Percentiles rank a stretch among this genome's conserved stretches.
These are phyloP conservation scores for Erithacus rubecula DNA, from an alignment of 2,797 vertebrate species.

Conservation along the genomic window DNA sequence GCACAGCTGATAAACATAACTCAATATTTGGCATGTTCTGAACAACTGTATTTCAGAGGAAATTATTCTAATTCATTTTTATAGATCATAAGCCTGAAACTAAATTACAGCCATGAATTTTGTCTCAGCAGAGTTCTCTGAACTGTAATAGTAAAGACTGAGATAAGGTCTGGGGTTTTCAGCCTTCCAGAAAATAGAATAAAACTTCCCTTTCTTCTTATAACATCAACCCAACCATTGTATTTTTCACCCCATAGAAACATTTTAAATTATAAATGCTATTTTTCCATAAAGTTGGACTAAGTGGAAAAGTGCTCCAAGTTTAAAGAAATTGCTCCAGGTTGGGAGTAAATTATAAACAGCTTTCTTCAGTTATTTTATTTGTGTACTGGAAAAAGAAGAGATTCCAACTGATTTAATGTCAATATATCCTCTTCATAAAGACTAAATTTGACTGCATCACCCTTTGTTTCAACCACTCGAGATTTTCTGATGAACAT, in stretches of 20 bases:
- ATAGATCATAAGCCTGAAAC: conserved; percentile 17
- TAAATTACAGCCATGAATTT: not conserved
- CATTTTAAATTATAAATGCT: not conserved
- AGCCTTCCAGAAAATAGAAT: not conserved
- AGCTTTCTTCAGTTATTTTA: not conserved
- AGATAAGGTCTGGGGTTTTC: not conserved
- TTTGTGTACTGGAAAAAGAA: not conserved
- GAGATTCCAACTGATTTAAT: not conserved
- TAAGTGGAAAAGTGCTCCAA: not conserved
- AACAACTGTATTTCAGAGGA: conserved; percentile 39
- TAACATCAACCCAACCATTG: not conserved
- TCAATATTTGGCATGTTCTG: conserved; percentile 37
- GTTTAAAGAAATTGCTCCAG: not conserved
- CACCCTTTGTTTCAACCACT: not conserved
- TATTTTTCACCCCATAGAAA: not conserved
- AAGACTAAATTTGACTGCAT: not conserved
- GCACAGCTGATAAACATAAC: conserved; percentile 30
- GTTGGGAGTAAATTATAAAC: not conserved
- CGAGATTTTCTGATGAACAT: not conserved
- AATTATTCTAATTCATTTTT: conserved; percentile 31
- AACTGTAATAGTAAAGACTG: not conserved
- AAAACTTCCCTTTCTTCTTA: not conserved
- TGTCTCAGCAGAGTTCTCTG: not conserved
- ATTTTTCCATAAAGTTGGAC: not conserved
- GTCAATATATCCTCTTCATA: not conserved